Base-by-base conservation (phyloP, 2,113 vertebrate genomes). In the Hystrix brachyura region DNA sequence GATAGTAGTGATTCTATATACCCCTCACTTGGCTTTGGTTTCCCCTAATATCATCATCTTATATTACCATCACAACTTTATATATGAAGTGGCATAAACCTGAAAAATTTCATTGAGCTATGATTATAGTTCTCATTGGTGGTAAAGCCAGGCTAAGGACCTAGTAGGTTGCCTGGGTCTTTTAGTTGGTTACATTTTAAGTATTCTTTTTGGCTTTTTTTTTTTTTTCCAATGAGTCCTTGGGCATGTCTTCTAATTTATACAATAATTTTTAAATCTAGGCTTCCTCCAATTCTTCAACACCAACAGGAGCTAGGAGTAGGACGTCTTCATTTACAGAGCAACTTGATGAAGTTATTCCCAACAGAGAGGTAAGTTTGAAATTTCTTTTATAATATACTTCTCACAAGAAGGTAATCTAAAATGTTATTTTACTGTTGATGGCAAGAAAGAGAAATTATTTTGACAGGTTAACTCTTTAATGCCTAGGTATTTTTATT, bases 341-440 rank as follows among this genome's bases (percentile, higher is more conserved):
- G 80, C 98, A 98, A 46, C 98, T 98, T 48, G 99, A 99, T 95
- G 99, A 99, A 94, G 95, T 96, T 82, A 97, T 98, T 92, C 98
- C 99, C 80, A 99, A 99, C 95, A 98, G 99, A 99, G 99, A 99
- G 99, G 99, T 99, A 96, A 98, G 99, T 94, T 83, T 97, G 65
- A 48, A 83, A 48, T 95, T 93, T 79, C 9, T 72, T 88, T 15
- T 86, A 3, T 23, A 95, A 78, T 60, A 57, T 59, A 67, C 25
- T 12, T 94, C 65, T 57, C 64, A 34, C 2, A 82, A 82, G 29
- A 79, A 87, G 51, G 27, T 84, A 83, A 62, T 86, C 10, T 72
- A 69, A 87, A 76, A 60, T 84, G 43, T 78, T 65, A 57, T 88
- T 48, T n/a, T 90, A 5, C 34, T 34, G 4, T 71, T 82, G 65